Evolutionary conservation across 2,888 invertebrate genomes (phyloP).

Genomic region (Amorpha juglandis): DNA sequence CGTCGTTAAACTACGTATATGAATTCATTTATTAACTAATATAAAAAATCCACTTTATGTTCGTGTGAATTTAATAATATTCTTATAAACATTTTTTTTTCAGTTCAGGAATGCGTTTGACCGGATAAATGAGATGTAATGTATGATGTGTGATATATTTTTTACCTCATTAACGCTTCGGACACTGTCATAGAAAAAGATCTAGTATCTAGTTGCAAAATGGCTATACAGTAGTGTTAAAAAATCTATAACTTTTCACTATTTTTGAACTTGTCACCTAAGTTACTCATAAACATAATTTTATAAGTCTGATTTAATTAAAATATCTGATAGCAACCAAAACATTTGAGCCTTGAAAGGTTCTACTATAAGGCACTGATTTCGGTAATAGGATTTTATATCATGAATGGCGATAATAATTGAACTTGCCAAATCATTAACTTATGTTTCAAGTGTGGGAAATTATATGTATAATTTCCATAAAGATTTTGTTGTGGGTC

Average conservation of each 20-base stretch:
- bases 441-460: background rate
- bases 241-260: too few species aligned
- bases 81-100: conserved; percentile 24
- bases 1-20: conserved; percentile 19
- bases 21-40: conserved; percentile 24
- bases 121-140: conserved; percentile 16
- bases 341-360: too few species aligned
- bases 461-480: background rate
- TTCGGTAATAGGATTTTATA: too few species aligned
- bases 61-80: conserved; percentile 25
- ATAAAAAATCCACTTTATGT: conserved; percentile 22
- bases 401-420: too few species aligned
- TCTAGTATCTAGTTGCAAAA: background rate
- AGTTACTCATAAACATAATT: too few species aligned
- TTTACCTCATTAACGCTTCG: too few species aligned
- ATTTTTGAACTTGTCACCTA: too few species aligned
- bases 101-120: conserved; percentile 2
- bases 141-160: conserved; percentile 13
- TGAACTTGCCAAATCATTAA: background rate
- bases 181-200: conserved; percentile 7
- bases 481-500: background rate
- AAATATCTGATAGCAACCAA: too few species aligned
- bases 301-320: too few species aligned
- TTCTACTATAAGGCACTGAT: too few species aligned
- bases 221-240: too few species aligned